Base-by-base conservation (phyloP, 2,888 invertebrate genomes). In the Sminthurides aquaticus region DNA sequence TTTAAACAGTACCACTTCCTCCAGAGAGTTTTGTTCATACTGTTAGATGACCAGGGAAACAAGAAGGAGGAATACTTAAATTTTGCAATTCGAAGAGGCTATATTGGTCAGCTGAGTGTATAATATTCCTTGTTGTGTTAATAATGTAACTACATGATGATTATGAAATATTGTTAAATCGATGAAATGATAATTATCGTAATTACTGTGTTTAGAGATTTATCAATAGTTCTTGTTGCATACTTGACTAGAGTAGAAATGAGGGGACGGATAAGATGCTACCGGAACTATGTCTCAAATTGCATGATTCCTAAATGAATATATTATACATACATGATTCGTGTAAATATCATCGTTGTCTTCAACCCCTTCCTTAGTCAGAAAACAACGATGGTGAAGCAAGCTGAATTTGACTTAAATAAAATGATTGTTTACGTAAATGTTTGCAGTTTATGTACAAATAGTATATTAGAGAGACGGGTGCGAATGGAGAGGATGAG, bases 11-110 rank as follows among this genome's bases (percentile, higher is more conserved):
- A n/a, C n/a, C n/a, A n/a, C n/a, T n/a, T n/a, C n/a, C n/a, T n/a
- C n/a, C n/a, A n/a, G n/a, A n/a, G n/a, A n/a, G n/a, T n/a, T n/a
- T n/a, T n/a, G n/a, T n/a, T n/a, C n/a, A n/a, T n/a, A n/a, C n/a
- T 28, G 15, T 56, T 57, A 55, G 48, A 62, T 56, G 62, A 28
- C 62, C 56, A 27, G n/a, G n/a, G n/a, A 34, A 15, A 34, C 43
- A 34, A 34, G 43, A 34, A 11, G 15, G 15, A 11, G 43, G 43
- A 5, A 15, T 34, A 34, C 8, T 34, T 34, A 34, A 34, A 15
- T 34, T 34, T 34, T 34, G 43, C 43, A 34, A 34, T 34, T 34
- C 15, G 43, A 34, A 34, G 43, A 34, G 43, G 43, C 43, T 34
- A 34, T 34, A 34, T 34, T 15, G 5, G 43, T 34, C 43, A 34